Base-by-base conservation (phyloP, 2,113 vertebrate genomes). In the Epinephelus cyanopodus region DNA sequence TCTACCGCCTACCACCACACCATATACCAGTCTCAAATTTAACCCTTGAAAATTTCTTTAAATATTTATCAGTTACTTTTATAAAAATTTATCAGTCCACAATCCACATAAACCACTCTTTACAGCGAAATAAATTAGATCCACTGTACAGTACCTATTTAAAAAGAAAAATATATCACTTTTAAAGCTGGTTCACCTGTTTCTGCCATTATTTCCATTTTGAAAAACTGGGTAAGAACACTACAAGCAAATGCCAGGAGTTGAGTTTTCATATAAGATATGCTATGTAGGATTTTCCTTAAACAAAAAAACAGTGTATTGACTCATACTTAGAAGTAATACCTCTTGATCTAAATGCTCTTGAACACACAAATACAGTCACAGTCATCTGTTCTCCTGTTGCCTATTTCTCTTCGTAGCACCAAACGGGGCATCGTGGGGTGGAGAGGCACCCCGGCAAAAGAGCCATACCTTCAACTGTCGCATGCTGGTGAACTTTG, bases 401-500 rank as follows among this genome's bases (percentile, higher is more conserved):
- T 42, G 12, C 25, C 21, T 47, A 3, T 74, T 29, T 60, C 18
- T 81, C 17, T 53, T 29, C 0, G 25, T 17, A 96, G 92, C 94
- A 95, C 96, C 97, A 66, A 99, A 98, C 74, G 98, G 98, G 77
- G 95, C 97, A 80, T 89, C 97, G 1, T 99, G 98, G 98, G 95
- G 94, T 48, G 97, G 93, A 67, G 98, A 99, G 76, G 92, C 96
- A 5, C 96, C 96, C 2, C 95, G 96, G 81, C 98, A 99, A 92
- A 99, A 98, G 93, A 99, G 98, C 84, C 97, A 99, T 79, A 99
- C 98, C 0, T 99, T 99, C 90, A 99, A 97, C 90, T 99, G 98
- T 74, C 98, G 98, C 11, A 98, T 99, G 97, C 90, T 97, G 94
- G 95, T 97, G 81, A 98, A 98, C 93, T 95, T 93, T 18, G 89